Evolutionary conservation across 2,888 invertebrate genomes (phyloP).

Genomic region (Drepana falcataria): DNA sequence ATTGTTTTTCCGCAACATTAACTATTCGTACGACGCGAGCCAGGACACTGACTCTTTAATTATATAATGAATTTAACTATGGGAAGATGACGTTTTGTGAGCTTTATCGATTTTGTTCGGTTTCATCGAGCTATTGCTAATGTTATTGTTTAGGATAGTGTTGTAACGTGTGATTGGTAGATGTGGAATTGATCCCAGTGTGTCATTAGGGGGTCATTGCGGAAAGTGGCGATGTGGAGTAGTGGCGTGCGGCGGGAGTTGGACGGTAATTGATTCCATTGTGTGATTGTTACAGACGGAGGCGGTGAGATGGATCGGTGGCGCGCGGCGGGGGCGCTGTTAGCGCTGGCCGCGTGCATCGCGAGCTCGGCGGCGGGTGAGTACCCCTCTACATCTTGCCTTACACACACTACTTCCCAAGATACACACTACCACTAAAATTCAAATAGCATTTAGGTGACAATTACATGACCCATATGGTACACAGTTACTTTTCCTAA

Average conservation of each 20-base stretch:
- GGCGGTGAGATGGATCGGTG: slow-evolving; percentile 73
- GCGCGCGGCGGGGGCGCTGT: slow-evolving; percentile 75
- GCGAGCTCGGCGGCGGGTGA: slow-evolving; percentile 68
- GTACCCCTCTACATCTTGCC: slow-evolving; percentile 9
- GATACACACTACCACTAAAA: background rate
- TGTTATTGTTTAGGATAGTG: background rate
- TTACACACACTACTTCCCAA: background rate
- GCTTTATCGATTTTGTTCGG: background rate
- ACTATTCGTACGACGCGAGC: slow-evolving; percentile 7
- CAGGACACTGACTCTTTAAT: slow-evolving; percentile 3
- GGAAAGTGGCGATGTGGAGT: slow-evolving; percentile 8
- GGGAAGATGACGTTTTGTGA: slow-evolving; percentile 11
- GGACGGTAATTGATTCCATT: slow-evolving; percentile 38
- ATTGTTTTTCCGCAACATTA: slow-evolving; percentile 40
- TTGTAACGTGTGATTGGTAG: slow-evolving; percentile 4
- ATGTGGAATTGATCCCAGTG: slow-evolving; percentile 5
- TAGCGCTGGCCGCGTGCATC: slow-evolving; percentile 74
- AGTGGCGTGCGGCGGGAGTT: slow-evolving; percentile 10
- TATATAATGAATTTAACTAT: slow-evolving; percentile 16
- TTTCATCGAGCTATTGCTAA: background rate
- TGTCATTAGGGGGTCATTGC: slow-evolving; percentile 8
- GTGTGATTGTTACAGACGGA: slow-evolving; percentile 64
- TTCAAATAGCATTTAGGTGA: too few relatives aligned
- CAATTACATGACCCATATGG: too few relatives aligned
- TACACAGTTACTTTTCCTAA: too few relatives aligned